phyloP scores from a whole-genome alignment of 2,888 invertebrate species.

The Biston stratarius region DNA sequence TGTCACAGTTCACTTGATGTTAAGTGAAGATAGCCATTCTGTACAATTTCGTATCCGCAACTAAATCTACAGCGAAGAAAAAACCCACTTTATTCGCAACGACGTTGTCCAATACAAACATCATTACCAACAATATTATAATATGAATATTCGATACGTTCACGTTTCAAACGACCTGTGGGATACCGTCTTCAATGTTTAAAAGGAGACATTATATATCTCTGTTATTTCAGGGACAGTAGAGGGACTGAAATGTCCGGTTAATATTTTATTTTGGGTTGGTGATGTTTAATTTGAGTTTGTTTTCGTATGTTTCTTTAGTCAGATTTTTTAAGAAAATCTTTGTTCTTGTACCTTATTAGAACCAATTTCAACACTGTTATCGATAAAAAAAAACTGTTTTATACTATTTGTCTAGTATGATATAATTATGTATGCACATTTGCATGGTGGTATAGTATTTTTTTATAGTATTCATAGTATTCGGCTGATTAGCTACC shows the following conservation, averaged over 20 bases:
- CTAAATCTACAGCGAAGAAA: neutral
- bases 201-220: constrained; percentile 67
- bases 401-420: too few species aligned
- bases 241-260: constrained; percentile 38
- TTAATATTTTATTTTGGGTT: constrained; percentile 39
- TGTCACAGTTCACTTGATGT: too few species aligned
- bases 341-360: too few species aligned
- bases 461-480: too few species aligned
- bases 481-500: too few species aligned
- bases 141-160: constrained; percentile 57
- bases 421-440: too few species aligned
- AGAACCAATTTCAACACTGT: too few species aligned
- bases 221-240: constrained; percentile 67
- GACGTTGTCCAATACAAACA: constrained; percentile 49
- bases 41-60: neutral
- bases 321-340: neutral
- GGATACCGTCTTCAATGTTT: constrained; percentile 65
- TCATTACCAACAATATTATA: constrained; percentile 51
- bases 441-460: too few species aligned
- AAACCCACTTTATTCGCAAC: constrained; percentile 19
- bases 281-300: constrained; percentile 31
- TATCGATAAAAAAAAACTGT: too few species aligned
- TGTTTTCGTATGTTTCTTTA: constrained; percentile 7
- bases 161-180: constrained; percentile 23
- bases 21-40: neutral